Base-by-base conservation (phyloP, 2,888 invertebrate genomes). In the Monochamus alternatus region DNA sequence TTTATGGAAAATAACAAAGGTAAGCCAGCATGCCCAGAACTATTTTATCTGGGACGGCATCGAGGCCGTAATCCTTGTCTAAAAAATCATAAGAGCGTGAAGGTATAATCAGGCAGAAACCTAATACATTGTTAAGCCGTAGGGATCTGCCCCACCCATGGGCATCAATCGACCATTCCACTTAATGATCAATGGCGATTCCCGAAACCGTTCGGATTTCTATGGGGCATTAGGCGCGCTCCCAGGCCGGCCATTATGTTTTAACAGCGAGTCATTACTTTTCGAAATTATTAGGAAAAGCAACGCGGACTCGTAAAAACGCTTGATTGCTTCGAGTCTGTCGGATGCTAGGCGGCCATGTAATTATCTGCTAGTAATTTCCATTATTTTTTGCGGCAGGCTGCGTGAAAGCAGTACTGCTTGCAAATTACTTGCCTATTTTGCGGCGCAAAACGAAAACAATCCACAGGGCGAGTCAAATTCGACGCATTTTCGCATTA, bases 61-160 rank as follows among this genome's bases (percentile, higher is more conserved):
- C 84, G 80, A 77, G 80, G 81, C 76, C 79, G 81, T 81, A 82
- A 83, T 82, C 81, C 79, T 81, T 77, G 80, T 82, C 72, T 58
- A 75, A 84, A 84, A 85, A 85, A 84, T 84, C 83, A 82, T 84
- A 84, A 85, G 82, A 85, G 83, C 84, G 84, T 85, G 84, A 85
- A 85, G 82, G 80, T 85, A 85, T 85, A 85, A 85, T 85, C 85
- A 85, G 81, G 82, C 77, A 81, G 85, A 85, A 85, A 85, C 84
- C 84, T 84, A 85, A 85, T 85, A 85, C 84, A 81, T 84, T 81
- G 84, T 84, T 83, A 85, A 84, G 84, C 82, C 81, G 81, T 80
- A 80, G 83, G 83, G 83, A 77, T 78, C 80, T 76, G 84, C 82
- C 83, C 84, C 84, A 81, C 83, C 83, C 84, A 84, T 47, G 47